A percentile compares a stretch with the other conserved stretches of the same genome.
Conservation (phyloP, 2,113 vertebrate species). For the Promerops cafer region DNA sequence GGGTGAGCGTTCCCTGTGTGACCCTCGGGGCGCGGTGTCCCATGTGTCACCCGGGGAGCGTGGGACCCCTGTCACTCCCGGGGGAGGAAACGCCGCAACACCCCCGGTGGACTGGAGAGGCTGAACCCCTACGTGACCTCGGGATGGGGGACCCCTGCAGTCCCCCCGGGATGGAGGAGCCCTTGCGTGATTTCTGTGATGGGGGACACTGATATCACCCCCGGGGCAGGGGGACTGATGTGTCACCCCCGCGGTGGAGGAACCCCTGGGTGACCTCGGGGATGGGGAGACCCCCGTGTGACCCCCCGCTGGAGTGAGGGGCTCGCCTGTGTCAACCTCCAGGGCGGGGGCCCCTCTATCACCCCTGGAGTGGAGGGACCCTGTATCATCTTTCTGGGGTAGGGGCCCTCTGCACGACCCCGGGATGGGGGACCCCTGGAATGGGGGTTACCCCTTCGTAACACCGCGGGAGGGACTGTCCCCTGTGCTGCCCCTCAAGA, state of each 20-base stretch:
- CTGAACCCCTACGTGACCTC: background rate
- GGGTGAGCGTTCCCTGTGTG: accelerated
- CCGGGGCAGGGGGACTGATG: background rate
- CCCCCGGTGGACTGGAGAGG: background rate
- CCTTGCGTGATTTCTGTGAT: background rate
- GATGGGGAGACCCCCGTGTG: background rate
- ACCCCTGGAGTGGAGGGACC: background rate
- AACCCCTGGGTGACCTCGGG: background rate
- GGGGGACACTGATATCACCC: no score
- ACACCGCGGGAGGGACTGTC: background rate
- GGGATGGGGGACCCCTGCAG: background rate
- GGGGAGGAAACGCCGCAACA: background rate
- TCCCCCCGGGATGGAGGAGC: background rate
- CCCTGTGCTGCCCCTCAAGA: background rate
- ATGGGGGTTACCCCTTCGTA: background rate
- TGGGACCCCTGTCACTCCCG: background rate
- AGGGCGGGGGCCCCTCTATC: background rate
- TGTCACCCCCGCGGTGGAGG: background rate
- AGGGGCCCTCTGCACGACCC: background rate
- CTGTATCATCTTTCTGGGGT: background rate
- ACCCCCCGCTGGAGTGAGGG: no score
- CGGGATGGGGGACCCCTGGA: background rate
- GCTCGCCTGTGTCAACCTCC: background rate
- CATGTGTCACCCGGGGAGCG: accelerated
- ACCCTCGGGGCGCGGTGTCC: background rate